Conservation (phyloP, 1,140 invertebrate genomes). For the Aporrectodea caliginosa region DNA sequence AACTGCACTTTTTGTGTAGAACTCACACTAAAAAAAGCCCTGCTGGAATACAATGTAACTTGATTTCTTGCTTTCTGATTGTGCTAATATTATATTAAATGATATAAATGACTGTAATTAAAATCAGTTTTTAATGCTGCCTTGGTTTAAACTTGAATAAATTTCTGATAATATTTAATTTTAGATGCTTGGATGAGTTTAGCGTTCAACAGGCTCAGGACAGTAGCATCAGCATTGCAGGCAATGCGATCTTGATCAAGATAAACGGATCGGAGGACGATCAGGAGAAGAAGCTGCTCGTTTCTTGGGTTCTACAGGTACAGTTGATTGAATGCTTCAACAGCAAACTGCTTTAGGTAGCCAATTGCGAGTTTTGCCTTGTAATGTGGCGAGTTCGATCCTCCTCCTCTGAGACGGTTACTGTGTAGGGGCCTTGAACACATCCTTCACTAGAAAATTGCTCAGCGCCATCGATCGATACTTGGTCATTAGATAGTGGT, state of each 20-base stretch:
- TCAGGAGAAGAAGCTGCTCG: slow-evolving; percentile 79
- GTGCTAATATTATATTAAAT: too few relatives aligned
- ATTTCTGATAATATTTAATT: slow-evolving; percentile 32
- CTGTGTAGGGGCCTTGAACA: not conserved
- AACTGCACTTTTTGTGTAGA: too few relatives aligned
- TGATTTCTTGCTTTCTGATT: too few relatives aligned
- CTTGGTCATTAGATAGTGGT: not conserved
- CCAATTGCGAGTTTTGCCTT: too few relatives aligned
- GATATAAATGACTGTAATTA: too few relatives aligned
- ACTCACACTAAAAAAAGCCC: too few relatives aligned
- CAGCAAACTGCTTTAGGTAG: not conserved
- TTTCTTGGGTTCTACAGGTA: slow-evolving; percentile 91
- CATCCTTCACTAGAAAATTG: not conserved
- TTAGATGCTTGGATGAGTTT: slow-evolving; percentile 66
- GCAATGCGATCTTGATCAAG: slow-evolving; percentile 76
- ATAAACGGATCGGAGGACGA: slow-evolving; percentile 72
- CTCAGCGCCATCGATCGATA: too few relatives aligned
- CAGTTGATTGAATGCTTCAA: slow-evolving; percentile 20
- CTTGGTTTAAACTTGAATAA: too few relatives aligned
- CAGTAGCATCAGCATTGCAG: slow-evolving; percentile 72
- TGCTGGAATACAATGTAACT: too few relatives aligned
- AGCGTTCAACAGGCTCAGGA: slow-evolving; percentile 71
- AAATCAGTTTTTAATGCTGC: too few relatives aligned
- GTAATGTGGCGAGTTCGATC: too few relatives aligned
- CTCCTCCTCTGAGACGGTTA: not conserved